These are phyloP conservation scores for Aethes cnicana DNA, from an alignment of 2,888 invertebrate species.

Conservation along the genomic window DNA sequence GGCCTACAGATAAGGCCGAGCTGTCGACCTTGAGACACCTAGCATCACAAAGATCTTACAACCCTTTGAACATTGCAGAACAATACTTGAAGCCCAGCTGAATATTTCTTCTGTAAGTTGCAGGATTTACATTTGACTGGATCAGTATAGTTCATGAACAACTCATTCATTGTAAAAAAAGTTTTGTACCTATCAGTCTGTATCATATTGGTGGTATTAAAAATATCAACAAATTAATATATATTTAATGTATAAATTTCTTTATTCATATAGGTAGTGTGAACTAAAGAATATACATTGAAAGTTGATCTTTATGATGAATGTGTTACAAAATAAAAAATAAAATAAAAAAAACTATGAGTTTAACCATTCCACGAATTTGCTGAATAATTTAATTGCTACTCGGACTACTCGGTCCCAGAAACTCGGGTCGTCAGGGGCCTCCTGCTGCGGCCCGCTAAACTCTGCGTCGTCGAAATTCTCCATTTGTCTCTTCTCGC, in stretches of 20 bases:
- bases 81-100: constrained; percentile 43
- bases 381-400: constrained; percentile 68
- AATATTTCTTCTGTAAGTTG: background rate
- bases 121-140: background rate
- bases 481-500: constrained; percentile 63
- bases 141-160: too few species aligned
- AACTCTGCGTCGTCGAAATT: constrained; percentile 62
- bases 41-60: constrained; percentile 52
- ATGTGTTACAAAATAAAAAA: constrained; percentile 1
- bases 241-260: too few species aligned
- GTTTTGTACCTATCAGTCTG: too few species aligned
- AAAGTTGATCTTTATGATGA: too few species aligned
- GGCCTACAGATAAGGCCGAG: constrained; percentile 48
- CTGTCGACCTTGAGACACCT: constrained; percentile 50
- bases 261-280: too few species aligned
- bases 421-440: constrained; percentile 66
- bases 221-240: too few species aligned
- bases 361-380: constrained; percentile 75
- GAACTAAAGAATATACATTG: too few species aligned
- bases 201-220: too few species aligned
- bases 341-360: constrained; percentile 39
- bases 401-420: constrained; percentile 74
- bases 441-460: constrained; percentile 49
- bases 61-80: constrained; percentile 60
- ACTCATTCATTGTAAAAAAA: too few species aligned